A percentile compares a stretch with the other conserved stretches of the same genome.
Evolutionary conservation across 2,113 vertebrate species (phyloP).

Genomic region (Epinephelus moara): DNA sequence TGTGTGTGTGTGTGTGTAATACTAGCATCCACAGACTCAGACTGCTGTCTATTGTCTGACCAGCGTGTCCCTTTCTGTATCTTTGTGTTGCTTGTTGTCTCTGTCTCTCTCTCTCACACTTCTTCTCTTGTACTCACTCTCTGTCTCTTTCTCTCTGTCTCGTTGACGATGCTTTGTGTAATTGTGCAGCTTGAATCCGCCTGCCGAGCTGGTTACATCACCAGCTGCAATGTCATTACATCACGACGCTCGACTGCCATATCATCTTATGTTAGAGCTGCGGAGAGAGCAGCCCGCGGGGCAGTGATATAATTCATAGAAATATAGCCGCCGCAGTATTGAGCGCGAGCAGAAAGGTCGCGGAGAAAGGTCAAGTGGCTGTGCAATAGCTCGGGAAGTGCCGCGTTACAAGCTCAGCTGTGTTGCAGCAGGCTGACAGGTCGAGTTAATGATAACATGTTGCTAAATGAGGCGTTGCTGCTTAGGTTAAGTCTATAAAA

Average conservation of each 20-base stretch:
- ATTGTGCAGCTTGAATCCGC: slow-evolving; percentile 33
- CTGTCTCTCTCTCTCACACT: neutral
- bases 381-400: neutral
- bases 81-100: neutral
- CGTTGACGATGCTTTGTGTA: slow-evolving; percentile 10
- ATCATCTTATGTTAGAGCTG: slow-evolving; percentile 30
- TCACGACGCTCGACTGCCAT: slow-evolving; percentile 47
- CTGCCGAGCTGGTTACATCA: slow-evolving; percentile 71
- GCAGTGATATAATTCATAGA: neutral
- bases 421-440: neutral
- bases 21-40: slow-evolving; percentile 8
- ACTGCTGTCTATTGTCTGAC: slow-evolving; percentile 26
- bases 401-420: neutral
- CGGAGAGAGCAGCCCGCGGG: neutral
- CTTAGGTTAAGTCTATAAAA: neutral
- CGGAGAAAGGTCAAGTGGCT: slow-evolving; percentile 20
- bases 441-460: neutral
- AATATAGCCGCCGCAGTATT: neutral
- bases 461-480: slow-evolving; percentile 3
- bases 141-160: neutral
- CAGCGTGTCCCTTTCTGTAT: neutral
- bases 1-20: neutral
- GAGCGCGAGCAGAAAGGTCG: neutral
- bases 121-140: neutral
- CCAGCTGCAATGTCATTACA: slow-evolving; percentile 66